Percentiles rank a stretch among this genome's conserved stretches.
Conservation (phyloP, 2,113 vertebrate genomes). For the Rhadina sibilatrix region DNA sequence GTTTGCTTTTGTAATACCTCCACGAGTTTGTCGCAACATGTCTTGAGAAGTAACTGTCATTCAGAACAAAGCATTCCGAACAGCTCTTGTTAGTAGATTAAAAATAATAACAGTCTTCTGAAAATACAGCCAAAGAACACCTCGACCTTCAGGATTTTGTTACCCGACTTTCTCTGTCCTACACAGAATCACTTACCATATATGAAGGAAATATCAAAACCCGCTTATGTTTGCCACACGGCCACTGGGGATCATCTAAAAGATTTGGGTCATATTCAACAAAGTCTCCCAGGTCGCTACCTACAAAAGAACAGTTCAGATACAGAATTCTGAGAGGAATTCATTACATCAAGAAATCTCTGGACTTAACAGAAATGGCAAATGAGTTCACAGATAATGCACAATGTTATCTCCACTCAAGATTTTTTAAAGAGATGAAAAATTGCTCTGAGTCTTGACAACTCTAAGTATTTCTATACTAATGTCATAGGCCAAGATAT, state of each 20-base stretch:
- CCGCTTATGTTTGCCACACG: conserved; percentile 97
- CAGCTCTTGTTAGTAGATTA: not conserved
- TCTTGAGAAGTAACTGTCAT: conserved; percentile 33
- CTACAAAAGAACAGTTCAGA: conserved; percentile 65
- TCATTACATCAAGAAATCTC: not conserved
- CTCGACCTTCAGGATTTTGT: not conserved
- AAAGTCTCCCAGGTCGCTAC: conserved; percentile 90
- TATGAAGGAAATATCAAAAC: conserved; percentile 97
- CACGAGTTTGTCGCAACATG: conserved; percentile 17
- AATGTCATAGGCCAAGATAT: not conserved
- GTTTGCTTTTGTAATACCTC: conserved; percentile 27
- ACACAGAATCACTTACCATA: conserved; percentile 83
- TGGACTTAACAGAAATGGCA: not conserved
- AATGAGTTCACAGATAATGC: not conserved
- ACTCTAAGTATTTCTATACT: not conserved
- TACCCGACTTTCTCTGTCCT: not conserved
- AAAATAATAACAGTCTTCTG: not conserved
- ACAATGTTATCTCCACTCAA: not conserved
- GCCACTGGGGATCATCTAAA: conserved; percentile 98
- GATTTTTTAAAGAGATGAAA: not conserved
- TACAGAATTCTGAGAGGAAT: not conserved
- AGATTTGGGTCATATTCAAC: conserved; percentile 95
- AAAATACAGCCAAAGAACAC: not conserved
- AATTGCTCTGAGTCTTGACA: not conserved
- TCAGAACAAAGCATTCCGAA: conserved; percentile 21